A percentile compares a stretch with the other conserved stretches of the same genome.
Conservation (phyloP, 2,113 vertebrate genomes). For the Melanocharis versteri region DNA sequence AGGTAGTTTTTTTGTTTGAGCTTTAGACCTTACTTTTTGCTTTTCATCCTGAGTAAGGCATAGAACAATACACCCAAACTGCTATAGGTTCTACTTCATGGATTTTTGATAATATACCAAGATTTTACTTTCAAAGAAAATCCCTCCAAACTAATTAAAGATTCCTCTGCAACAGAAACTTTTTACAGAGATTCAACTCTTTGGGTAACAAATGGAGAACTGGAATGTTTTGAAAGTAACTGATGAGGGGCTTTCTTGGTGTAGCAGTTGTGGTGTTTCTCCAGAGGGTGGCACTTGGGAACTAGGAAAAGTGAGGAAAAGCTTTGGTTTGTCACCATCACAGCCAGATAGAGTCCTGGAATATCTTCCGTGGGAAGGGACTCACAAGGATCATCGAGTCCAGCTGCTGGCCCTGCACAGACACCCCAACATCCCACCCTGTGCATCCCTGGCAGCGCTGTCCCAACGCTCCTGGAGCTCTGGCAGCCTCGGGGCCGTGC, state of each 20-base stretch:
- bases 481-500: not conserved
- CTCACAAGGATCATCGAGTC: accelerated
- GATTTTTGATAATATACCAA: not conserved
- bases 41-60: not conserved
- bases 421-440: not conserved
- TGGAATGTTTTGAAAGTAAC: not conserved
- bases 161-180: not conserved
- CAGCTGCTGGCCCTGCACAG: not conserved
- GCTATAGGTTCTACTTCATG: not conserved
- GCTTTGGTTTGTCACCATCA: not conserved
- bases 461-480: not conserved
- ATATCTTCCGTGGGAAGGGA: not conserved
- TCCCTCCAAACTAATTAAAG: not conserved
- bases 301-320: not conserved
- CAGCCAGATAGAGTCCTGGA: not conserved
- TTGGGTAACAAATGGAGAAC: not conserved
- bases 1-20: not conserved
- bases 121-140: not conserved
- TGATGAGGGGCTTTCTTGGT: accelerated
- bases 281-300: slow-evolving; percentile 19
- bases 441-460: not conserved
- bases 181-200: not conserved
- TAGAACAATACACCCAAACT: not conserved
- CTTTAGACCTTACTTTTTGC: not conserved
- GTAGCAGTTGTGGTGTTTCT: not conserved